phyloP scores from a whole-genome alignment of 2,888 invertebrate genomes.

The Netelia inedita region DNA sequence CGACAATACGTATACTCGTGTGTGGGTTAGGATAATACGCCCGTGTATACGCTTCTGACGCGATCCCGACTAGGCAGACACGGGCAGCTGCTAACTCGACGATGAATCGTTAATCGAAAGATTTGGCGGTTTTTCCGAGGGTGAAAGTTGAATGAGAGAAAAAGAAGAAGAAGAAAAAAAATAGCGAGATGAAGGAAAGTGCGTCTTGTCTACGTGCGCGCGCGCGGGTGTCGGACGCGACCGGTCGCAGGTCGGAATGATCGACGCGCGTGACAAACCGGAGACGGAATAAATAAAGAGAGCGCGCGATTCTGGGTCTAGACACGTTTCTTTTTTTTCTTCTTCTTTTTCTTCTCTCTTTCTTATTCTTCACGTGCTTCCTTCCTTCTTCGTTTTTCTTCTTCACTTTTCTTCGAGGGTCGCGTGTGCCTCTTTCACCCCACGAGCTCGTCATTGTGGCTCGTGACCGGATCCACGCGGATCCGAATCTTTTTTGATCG shows the following conservation, averaged over 20 bases:
- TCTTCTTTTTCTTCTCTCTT: constrained; percentile 20
- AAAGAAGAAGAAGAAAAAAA: constrained; percentile 2
- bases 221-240: constrained; percentile 46
- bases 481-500: constrained; percentile 57
- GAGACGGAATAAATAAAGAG: constrained; percentile 76
- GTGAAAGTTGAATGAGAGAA: too few species aligned
- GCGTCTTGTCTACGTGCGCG: constrained; percentile 39
- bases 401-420: constrained; percentile 37
- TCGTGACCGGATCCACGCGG: constrained; percentile 73
- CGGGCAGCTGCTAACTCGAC: constrained; percentile 59
- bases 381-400: constrained; percentile 26
- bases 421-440: constrained; percentile 48
- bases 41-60: constrained; percentile 5
- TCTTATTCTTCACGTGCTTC: constrained; percentile 40
- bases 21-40: constrained; percentile 34
- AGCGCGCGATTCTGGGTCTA: constrained; percentile 73
- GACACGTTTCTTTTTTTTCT: constrained; percentile 51
- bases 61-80: constrained; percentile 10
- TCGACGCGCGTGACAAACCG: constrained; percentile 75
- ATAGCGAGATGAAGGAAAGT: constrained; percentile 45
- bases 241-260: constrained; percentile 71
- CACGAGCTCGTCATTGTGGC: constrained; percentile 70
- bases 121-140: constrained; percentile 42
- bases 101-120: constrained; percentile 65
- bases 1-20: constrained; percentile 23